These are phyloP conservation scores for Drosophila mayri DNA, from an alignment of 1,140 invertebrate genomes.

Conservation along the genomic window DNA sequence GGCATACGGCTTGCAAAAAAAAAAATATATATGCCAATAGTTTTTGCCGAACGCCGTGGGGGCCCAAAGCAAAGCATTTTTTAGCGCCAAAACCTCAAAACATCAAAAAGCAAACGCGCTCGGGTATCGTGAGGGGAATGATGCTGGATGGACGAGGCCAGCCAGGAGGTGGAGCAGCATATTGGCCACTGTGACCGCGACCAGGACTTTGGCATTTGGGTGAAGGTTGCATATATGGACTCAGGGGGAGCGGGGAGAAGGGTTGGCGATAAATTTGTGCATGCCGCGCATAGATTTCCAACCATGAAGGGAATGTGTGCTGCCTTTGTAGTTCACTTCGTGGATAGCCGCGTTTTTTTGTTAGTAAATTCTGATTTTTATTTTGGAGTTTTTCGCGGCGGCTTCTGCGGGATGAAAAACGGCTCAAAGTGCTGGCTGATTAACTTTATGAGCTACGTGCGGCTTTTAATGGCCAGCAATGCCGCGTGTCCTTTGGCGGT, in stretches of 20 bases:
- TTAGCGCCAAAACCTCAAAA: constrained; percentile 79
- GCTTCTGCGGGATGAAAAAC: constrained; percentile 37
- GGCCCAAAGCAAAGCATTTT: constrained; percentile 66
- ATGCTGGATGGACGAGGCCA: constrained; percentile 34
- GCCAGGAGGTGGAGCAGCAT: constrained; percentile 51
- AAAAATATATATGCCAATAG: constrained; percentile 68
- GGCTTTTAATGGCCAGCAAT: constrained; percentile 67
- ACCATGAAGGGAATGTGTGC: constrained; percentile 64
- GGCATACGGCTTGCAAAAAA: constrained; percentile 39
- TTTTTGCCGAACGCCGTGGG: constrained; percentile 64
- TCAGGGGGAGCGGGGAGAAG: neutral
- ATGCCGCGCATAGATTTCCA: constrained; percentile 78
- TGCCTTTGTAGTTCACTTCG: constrained; percentile 66
- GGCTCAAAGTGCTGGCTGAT: constrained; percentile 61
- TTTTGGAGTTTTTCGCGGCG: constrained; percentile 14
- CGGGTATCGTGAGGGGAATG: constrained; percentile 31
- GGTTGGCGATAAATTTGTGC: constrained; percentile 78
- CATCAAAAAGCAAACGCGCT: constrained; percentile 75
- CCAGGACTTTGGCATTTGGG: constrained; percentile 72
- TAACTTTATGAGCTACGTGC: constrained; percentile 81
- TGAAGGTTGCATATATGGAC: constrained; percentile 68
- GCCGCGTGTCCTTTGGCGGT: constrained; percentile 20
- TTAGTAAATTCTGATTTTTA: constrained; percentile 14
- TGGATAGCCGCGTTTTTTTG: constrained; percentile 12
- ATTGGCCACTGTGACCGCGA: constrained; percentile 62